phyloP scores from a whole-genome alignment of 1,140 invertebrate genomes.

The Trichogramma pretiosum region DNA sequence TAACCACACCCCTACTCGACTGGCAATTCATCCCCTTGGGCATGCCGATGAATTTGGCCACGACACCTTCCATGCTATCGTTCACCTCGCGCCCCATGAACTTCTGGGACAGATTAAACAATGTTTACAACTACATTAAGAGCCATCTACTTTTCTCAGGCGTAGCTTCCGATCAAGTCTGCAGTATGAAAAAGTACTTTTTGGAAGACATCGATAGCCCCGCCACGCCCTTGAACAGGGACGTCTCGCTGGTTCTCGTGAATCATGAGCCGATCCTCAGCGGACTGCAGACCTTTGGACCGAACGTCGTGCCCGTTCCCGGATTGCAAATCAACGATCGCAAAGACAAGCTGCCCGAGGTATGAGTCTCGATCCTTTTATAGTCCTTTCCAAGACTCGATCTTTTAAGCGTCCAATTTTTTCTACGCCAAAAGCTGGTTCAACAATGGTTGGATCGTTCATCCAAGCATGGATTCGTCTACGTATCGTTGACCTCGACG shows the following conservation, averaged over 20 bases:
- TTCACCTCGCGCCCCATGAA: constrained; percentile 5
- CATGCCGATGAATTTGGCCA: constrained; percentile 6
- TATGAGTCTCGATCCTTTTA: neutral
- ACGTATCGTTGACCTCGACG: constrained; percentile 64
- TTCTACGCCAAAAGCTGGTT: constrained; percentile 44
- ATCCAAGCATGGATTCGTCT: constrained; percentile 58
- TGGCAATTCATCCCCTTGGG: constrained; percentile 5
- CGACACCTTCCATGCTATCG: constrained; percentile 2
- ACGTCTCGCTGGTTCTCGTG: neutral
- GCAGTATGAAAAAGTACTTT: constrained; percentile 5
- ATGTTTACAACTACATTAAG: neutral
- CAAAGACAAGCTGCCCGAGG: neutral
- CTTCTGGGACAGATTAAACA: constrained; percentile 13
- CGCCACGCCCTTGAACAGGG: neutral
- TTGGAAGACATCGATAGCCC: neutral
- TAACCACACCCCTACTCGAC: constrained; percentile 2
- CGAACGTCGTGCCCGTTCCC: neutral
- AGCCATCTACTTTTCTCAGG: neutral
- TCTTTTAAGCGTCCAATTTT: neutral
- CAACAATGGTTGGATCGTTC: constrained; percentile 58
- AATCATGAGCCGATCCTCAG: neutral
- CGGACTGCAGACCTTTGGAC: neutral
- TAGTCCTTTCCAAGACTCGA: neutral
- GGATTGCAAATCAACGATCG: neutral
- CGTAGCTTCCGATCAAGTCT: neutral